Evolutionary conservation across 2,888 invertebrate genomes (phyloP), one percentile per base, ranked within the genome.

Genomic region (Philopedon plagiatum): DNA sequence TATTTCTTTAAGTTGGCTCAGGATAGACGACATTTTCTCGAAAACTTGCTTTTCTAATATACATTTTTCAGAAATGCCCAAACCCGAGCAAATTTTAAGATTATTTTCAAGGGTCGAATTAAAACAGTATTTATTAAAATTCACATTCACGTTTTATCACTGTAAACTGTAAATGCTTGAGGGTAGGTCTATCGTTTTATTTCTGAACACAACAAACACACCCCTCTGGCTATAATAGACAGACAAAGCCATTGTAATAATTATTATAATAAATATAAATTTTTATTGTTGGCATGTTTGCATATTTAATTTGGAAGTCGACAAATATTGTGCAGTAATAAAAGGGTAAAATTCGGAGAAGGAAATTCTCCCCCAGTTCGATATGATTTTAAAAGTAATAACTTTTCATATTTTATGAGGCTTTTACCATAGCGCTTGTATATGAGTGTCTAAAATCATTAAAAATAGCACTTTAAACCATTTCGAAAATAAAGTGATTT

Each of bases 281-380:
- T 70, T 70, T 70, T 64, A 71, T 64, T 64, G 49, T 63, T 46
- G 41, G 29, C 29, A 11, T 71, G 70, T 71, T 71, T 71, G 60
- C 70, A 71, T 71, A 71, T 64, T 71, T 49, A 41, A 46, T 41
- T 21, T 49, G 58, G 21, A 51, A 19, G 26, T 49, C 19, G 37
- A 58, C 58, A 60, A 71, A 71, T 37, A 64, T 26, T 58, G 46
- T 60, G 21, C 70, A 34, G 57, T 56, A 57, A 70, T 63, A 63
- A 63, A 57, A 66, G 62, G 63, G 69, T 62, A 49, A 63, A 70
- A 41, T 54, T 54, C 63, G 23, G 37, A 46, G 57, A 57, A 63
- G 57, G 58, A 70, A 63, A 70, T 32, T 21, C 46, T 63, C 32
- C 63, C 63, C 63, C 57, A 18, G 63, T 61, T 68, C 54, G 61